Percentiles rank a stretch among this genome's conserved stretches.
Evolutionary conservation across 2,888 invertebrate genomes (phyloP).

Genomic region (Megalurothrips usitatus): DNA sequence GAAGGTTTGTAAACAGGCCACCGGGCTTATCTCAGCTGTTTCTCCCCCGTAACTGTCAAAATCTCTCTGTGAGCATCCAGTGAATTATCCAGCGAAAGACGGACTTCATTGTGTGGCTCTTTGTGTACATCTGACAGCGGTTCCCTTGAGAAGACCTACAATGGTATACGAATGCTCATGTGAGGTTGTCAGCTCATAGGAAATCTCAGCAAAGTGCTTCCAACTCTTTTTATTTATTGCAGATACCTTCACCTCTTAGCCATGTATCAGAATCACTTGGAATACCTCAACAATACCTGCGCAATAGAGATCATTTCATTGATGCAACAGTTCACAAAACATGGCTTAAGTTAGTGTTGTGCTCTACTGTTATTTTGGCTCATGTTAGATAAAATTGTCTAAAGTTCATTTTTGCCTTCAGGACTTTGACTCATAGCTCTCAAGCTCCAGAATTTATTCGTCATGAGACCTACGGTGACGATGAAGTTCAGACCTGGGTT

Average conservation of each 20-base stretch:
- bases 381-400: constrained; percentile 19
- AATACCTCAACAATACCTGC: constrained; percentile 64
- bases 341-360: constrained; percentile 40
- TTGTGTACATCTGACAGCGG: no score
- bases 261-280: constrained; percentile 58
- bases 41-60: no score
- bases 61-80: no score
- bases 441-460: constrained; percentile 48
- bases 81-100: no score
- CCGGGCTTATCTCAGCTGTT: no score
- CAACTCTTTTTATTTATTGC: not conserved
- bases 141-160: no score
- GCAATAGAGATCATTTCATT: constrained; percentile 56
- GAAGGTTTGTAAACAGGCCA: no score
- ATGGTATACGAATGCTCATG: no score
- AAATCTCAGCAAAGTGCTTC: no score
- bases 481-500: constrained; percentile 53
- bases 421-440: constrained; percentile 50
- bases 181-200: no score
- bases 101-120: no score
- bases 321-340: constrained; percentile 51
- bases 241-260: constrained; percentile 33
- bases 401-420: constrained; percentile 40
- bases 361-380: constrained; percentile 13
- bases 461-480: constrained; percentile 48